A percentile compares a stretch with the other conserved stretches of the same genome.
phyloP scores from a whole-genome alignment of 2,888 invertebrate genomes.

The Andrena marginata region DNA sequence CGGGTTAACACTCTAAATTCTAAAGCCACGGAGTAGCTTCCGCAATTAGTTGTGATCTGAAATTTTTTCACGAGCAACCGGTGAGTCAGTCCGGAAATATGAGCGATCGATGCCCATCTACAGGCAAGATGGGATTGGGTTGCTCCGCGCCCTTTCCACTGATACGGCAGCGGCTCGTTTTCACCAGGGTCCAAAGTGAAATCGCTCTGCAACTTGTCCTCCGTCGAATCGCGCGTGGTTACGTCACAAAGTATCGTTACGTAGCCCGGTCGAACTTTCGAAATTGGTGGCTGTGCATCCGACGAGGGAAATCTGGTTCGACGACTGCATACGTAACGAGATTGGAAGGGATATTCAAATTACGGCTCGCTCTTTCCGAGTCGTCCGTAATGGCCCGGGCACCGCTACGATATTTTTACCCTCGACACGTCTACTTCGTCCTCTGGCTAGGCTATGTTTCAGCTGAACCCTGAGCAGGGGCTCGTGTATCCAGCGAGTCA shows the following conservation, averaged over 20 bases:
- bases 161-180: neutral
- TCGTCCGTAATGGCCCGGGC: constrained; percentile 35
- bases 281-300: constrained; percentile 24
- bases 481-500: constrained; percentile 38
- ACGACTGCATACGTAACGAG: constrained; percentile 49
- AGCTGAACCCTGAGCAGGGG: constrained; percentile 18
- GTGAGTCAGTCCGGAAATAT: neutral
- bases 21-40: too few relatives aligned
- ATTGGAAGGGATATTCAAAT: constrained; percentile 57
- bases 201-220: constrained; percentile 2
- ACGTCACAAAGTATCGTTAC: constrained; percentile 12
- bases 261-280: neutral
- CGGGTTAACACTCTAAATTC: too few relatives aligned
- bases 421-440: constrained; percentile 51
- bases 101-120: neutral
- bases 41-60: too few relatives aligned
- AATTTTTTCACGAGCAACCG: neutral
- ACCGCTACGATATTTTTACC: constrained; percentile 53
- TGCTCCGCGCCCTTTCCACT: neutral
- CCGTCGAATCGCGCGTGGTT: neutral
- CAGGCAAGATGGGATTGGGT: neutral
- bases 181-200: neutral
- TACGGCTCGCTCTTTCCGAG: constrained; percentile 36
- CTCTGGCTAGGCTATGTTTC: constrained; percentile 23
- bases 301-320: constrained; percentile 45